Base-by-base conservation (phyloP, 2,113 vertebrate genomes). In the Tinamus guttatus region DNA sequence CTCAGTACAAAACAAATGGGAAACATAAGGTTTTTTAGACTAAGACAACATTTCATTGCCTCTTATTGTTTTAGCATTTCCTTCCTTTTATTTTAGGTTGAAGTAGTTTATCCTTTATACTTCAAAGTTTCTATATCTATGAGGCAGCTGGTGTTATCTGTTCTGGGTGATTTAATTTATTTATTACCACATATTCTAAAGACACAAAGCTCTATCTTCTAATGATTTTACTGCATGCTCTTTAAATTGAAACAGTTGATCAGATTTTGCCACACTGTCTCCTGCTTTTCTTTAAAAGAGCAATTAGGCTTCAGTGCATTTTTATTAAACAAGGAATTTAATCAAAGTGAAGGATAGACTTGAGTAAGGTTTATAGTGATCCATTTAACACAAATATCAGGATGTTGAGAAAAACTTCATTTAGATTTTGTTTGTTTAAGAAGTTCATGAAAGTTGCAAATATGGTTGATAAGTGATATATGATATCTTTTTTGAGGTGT, bases 161-260 rank as follows among this genome's bases (percentile, higher is more conserved):
- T 97, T 94, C 90, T 79, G 91, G 54, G 60, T 94, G 89, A 94
- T 96, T 97, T 95, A 91, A 95, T 95, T 97, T 94, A 95, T 97
- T 96, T 96, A 95, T 97, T 89, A 93, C 59, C 24, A 8, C 75
- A 41, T 89, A 93, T 97, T 94, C 49, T n/a, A 90, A 95, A 96
- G 93, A 86, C 77, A 70, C 36, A 62, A 67, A 92, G 83, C 89
- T 93, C 77, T 84, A 64, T 97, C 88, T 97, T 93, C 89, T 78
- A 80, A 43, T 47, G 71, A 38, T 77, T 95, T 96, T 92, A 59
- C 86, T 54, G 81, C 71, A 62, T 84, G 45, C 63, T 95, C 49
- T 93, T 95, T 86, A 95, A 84, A 96, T 81, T 51, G 85, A 89
- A 96, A 86, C 60, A 40, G 91, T 90, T 91, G 88, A 95, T 94